phyloP scores from a whole-genome alignment of 2,888 invertebrate species.

The Agrochola circellaris region DNA sequence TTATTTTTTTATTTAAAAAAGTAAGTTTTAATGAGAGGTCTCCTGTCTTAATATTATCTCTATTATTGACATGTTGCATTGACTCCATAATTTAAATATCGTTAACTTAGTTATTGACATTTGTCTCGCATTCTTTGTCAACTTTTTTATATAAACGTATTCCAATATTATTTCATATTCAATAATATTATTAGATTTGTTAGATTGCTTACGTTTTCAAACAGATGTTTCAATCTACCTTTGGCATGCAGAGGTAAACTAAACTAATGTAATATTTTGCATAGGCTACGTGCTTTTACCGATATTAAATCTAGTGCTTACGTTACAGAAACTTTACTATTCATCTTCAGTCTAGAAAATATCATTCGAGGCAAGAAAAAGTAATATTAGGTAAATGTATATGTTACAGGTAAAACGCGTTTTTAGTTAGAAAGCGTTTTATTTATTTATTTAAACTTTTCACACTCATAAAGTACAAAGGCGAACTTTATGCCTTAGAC shows the following conservation, averaged over 20 bases:
- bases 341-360: not conserved
- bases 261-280: conserved; percentile 23
- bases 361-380: not conserved
- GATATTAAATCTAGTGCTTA: conserved; percentile 27
- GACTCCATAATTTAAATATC: not conserved
- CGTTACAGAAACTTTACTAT: not conserved
- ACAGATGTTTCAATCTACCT: conserved; percentile 29
- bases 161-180: conserved; percentile 6
- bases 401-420: too few species aligned
- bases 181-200: conserved; percentile 14
- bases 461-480: too few species aligned
- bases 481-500: too few species aligned
- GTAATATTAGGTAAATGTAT: not conserved
- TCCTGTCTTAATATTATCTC: not conserved
- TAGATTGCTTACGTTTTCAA: conserved; percentile 21
- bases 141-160: not conserved
- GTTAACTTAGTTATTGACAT: not conserved
- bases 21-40: too few species aligned
- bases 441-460: too few species aligned
- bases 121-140: not conserved
- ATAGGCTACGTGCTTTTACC: not conserved
- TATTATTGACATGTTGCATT: not conserved
- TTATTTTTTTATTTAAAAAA: too few species aligned
- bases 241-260: conserved; percentile 4
- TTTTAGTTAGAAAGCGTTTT: too few species aligned